Base-by-base conservation (phyloP, 2,888 invertebrate species). In the Acanthopleura granulata region DNA sequence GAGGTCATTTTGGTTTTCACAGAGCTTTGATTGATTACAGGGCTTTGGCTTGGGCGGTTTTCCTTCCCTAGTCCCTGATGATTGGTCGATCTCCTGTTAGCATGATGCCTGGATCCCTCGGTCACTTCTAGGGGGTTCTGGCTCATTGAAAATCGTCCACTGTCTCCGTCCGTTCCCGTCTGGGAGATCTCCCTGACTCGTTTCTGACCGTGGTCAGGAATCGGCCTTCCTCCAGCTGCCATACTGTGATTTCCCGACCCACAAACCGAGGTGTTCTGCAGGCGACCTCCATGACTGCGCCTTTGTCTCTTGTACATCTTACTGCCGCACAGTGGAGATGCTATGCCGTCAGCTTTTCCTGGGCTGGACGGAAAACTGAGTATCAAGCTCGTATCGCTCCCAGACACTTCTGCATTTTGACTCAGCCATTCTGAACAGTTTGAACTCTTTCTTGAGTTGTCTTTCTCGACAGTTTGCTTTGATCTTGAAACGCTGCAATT, bases 121-220 rank as follows among this genome's bases (percentile, higher is more conserved):
- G 6, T 57, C 57, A 57, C 57, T n/a, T 57, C 57, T 12, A n/a
- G 57, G 22, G n/a, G n/a, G n/a, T n/a, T 18, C 57, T n/a, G 16
- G 25, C 66, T 66, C 66, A 66, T 66, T 27, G 66, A 66, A 66
- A 66, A 66, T 27, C 66, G 18, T 27, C 66, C 66, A 66, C 66
- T 66, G 66, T 66, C 66, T 22, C 29, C 22, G 29, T 66, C 57
- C n/a, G 9, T 40, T 9, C 40, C 40, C 40, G 40, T 9, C 40
- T 40, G 40, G 3, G 40, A 40, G 40, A 40, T 9, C 9, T 40
- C 40, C 40, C 40, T 40, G 9, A 40, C 40, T 40, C 40, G 40
- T 40, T 40, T 40, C 9, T 40, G 40, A 40, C 40, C 40, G 9
- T 40, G 9, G 40, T 40, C 40, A 40, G 40, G 40, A 40, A 40